Evolutionary conservation across 2,113 vertebrate species (phyloP).

Genomic region (Mesocricetus auratus): DNA sequence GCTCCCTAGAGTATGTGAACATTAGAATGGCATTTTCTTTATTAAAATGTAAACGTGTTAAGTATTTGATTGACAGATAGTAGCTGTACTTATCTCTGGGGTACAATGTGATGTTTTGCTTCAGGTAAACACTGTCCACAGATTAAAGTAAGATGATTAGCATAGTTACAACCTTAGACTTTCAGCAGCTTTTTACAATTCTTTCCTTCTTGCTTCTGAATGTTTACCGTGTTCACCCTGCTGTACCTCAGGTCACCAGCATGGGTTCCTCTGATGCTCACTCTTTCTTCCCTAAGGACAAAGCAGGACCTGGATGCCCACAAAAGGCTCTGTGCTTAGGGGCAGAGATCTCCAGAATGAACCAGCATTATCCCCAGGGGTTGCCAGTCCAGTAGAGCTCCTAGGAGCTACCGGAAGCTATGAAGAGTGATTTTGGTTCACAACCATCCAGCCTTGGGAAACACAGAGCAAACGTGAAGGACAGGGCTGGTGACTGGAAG

Average conservation of each 20-base stretch:
- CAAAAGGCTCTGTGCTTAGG: neutral
- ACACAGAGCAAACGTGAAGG: neutral
- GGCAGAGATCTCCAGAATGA: neutral
- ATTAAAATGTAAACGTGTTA: neutral
- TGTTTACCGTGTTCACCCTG: neutral
- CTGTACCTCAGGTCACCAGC: rapidly evolving
- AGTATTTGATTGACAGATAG: neutral
- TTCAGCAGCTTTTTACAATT: neutral
- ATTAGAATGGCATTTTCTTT: no score
- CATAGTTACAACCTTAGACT: neutral
- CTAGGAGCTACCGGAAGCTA: rapidly evolving
- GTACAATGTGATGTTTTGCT: neutral
- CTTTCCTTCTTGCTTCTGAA: neutral
- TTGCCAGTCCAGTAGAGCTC: no score
- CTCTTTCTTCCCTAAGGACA: neutral
- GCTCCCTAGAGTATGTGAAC: neutral
- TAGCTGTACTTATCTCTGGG: no score
- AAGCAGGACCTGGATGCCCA: rapidly evolving
- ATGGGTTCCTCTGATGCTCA: neutral
- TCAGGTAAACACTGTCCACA: neutral
- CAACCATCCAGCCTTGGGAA: neutral
- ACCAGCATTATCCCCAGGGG: neutral
- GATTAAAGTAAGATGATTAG: neutral
- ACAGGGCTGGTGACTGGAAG: neutral
- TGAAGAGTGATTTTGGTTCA: neutral